Evolutionary conservation across 2,797 vertebrate genomes (phyloP).

Genomic region (Astyanax mexicanus): DNA sequence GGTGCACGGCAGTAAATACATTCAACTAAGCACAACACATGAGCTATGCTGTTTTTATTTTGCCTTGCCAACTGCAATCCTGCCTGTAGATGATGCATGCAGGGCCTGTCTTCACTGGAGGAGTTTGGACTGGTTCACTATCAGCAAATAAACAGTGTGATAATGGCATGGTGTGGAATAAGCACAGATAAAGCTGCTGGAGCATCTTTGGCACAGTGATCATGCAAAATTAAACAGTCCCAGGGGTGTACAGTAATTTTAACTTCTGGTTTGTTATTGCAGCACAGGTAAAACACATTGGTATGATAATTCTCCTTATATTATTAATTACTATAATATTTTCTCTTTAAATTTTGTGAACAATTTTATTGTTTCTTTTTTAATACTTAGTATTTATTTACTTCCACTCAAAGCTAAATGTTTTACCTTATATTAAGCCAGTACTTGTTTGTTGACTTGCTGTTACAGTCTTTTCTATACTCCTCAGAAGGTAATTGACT

Average conservation of each 20-base stretch:
- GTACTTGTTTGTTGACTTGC: background rate
- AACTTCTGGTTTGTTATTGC: background rate
- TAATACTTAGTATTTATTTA: too few relatives aligned
- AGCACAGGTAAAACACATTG: background rate
- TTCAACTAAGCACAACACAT: background rate
- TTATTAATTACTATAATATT: too few relatives aligned
- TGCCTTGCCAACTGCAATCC: conserved; percentile 2
- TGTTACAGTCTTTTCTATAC: background rate
- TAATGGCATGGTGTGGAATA: background rate
- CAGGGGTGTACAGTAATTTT: background rate
- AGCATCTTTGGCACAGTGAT: conserved; percentile 24
- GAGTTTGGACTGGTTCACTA: conserved; percentile 73
- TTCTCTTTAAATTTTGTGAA: too few relatives aligned
- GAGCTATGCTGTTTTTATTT: background rate
- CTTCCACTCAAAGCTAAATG: too few relatives aligned
- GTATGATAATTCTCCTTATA: too few relatives aligned
- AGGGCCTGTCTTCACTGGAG: conserved; percentile 39
- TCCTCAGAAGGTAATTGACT: too few relatives aligned
- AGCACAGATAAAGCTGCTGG: background rate
- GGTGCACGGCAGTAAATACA: background rate
- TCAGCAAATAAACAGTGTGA: conserved; percentile 20
- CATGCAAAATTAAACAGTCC: background rate
- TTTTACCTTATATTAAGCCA: too few relatives aligned
- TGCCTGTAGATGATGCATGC: conserved; percentile 50
- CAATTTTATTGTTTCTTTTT: too few relatives aligned